Evolutionary conservation across 2,797 vertebrate species (phyloP).

Genomic region (Sarcophilus harrisii): DNA sequence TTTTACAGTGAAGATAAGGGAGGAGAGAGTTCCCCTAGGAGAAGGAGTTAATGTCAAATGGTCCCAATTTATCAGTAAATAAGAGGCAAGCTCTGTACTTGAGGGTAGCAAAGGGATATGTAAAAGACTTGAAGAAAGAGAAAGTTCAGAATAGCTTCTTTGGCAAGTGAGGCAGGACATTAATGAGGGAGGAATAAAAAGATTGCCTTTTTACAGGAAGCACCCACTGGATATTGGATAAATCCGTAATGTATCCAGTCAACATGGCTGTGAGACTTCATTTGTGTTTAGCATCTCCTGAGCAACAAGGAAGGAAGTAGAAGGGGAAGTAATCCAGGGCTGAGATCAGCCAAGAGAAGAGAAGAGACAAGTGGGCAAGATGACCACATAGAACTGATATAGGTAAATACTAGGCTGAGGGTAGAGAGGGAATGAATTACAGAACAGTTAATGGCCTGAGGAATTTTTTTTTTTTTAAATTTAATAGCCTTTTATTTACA

Average conservation of each 20-base stretch:
- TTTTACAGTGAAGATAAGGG: neutral
- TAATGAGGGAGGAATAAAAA: neutral
- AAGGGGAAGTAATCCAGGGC: neutral
- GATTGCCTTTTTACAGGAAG: neutral
- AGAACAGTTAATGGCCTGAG: neutral
- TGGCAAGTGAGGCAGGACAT: neutral
- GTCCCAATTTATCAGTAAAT: neutral
- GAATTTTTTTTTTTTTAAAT: too few relatives aligned
- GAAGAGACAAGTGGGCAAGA: neutral
- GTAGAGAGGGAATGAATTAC: neutral
- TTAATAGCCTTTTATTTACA: too few relatives aligned
- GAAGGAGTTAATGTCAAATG: neutral
- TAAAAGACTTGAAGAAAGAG: neutral
- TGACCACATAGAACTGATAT: neutral
- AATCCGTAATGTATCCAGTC: neutral
- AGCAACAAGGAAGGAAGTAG: neutral
- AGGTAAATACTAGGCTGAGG: neutral
- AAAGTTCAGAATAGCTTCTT: neutral
- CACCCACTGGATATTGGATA: neutral
- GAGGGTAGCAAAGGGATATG: neutral
- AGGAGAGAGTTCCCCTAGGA: neutral
- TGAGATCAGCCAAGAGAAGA: neutral
- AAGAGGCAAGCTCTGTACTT: neutral
- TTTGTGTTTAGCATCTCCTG: neutral
- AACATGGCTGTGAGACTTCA: neutral